A percentile compares a stretch with the other conserved stretches of the same genome.
phyloP scores from a whole-genome alignment of 2,888 invertebrate genomes.

The Orchesellides sinensis region DNA sequence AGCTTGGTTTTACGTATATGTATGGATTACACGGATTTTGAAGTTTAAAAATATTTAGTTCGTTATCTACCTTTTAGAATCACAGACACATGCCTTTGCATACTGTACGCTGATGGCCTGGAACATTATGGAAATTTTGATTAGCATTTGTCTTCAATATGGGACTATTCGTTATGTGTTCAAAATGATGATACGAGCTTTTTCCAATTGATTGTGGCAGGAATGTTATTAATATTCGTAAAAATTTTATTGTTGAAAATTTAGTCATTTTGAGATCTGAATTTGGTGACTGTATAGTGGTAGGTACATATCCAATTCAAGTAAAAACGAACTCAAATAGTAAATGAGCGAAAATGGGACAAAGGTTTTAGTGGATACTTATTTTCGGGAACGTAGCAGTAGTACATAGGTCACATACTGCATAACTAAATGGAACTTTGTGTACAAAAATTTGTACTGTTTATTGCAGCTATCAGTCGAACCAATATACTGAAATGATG shows the following conservation, averaged over 20 bases:
- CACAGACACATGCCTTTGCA: not conserved
- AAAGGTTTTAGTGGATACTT: too few relatives aligned
- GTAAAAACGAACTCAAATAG: too few relatives aligned
- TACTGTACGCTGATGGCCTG: conserved; percentile 49
- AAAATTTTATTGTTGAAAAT: conserved; percentile 42
- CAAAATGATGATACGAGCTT: conserved; percentile 34
- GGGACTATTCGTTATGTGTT: conserved; percentile 17
- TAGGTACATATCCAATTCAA: too few relatives aligned
- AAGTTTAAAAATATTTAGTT: conserved; percentile 45
- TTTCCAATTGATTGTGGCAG: conserved; percentile 34
- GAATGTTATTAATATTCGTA: conserved; percentile 58
- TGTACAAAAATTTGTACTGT: too few relatives aligned
- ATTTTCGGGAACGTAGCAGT: too few relatives aligned
- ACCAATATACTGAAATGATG: too few relatives aligned
- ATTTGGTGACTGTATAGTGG: too few relatives aligned
- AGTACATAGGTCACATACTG: too few relatives aligned
- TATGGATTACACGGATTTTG: conserved; percentile 51
- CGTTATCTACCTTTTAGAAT: conserved; percentile 56
- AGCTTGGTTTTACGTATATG: conserved; percentile 12
- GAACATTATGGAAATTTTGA: conserved; percentile 66
- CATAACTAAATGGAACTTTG: too few relatives aligned
- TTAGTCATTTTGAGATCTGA: too few relatives aligned
- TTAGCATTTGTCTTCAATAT: conserved; percentile 49
- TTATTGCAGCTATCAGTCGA: too few relatives aligned
- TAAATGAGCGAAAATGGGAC: too few relatives aligned